Evolutionary conservation across 2,113 vertebrate species (phyloP), one percentile per base, ranked within the genome.

Genomic region (Falcunculus frontatus): DNA sequence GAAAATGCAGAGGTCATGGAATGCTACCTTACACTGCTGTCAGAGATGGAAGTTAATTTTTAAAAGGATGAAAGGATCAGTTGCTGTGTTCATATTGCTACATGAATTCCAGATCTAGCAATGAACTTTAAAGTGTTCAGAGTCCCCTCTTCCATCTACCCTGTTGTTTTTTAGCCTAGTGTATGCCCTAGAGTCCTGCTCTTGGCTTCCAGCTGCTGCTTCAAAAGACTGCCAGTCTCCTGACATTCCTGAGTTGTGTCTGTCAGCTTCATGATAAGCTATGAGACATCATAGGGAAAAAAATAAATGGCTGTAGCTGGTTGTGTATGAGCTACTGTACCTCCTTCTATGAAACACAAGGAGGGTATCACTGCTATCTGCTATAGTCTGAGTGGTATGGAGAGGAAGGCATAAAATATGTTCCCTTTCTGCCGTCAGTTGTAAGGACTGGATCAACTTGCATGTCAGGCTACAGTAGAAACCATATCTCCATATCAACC

Each of bases 211-310:
- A 85, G 25, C 35, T 68, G 25, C 16, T 79, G 23, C 20, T 64
- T 70, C 33, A 30, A 42, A 82, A 47, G 16, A 10, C 11, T 59
- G 3, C 44, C 64, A 4, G 39, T 78, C 9, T 74, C 46, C 33
- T 52, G 1, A 25, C 84, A 65, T 9, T 78, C 52, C 16, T 60
- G 52, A 79, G 50, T 16, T 44, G 12, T 44, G 9, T 27, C 23
- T 84, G 20, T 47, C 39, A 82, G 7, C 16, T 63, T 79, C 39
- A 35, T 19, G 26, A 52, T 42, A 70, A 55, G 0, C 0, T 35
- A 16, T 0, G 1, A 63, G 27, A 50, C 26, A 63, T 22, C 12
- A 46, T 0, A 55, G 30, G 30, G 26, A 3, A 17, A 37, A 59
- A 21, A 62, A 47, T n/a, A 20, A 94, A 77, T 30, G 16, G 14